Evolutionary conservation across 2,888 invertebrate genomes (phyloP).

Genomic region (Deilephila porcellus): DNA sequence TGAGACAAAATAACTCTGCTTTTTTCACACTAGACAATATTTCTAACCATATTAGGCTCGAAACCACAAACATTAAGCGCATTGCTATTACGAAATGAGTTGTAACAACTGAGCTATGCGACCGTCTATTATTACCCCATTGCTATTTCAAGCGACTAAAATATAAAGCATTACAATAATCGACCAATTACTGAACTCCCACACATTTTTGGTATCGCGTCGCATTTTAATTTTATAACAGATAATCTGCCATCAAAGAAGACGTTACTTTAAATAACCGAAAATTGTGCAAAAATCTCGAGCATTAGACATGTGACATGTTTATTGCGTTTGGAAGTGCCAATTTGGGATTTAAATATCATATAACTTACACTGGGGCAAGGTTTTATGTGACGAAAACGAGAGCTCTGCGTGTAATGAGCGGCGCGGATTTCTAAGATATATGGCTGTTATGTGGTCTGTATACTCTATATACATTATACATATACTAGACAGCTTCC

Average conservation of each 20-base stretch:
- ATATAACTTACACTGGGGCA: slow-evolving; percentile 49
- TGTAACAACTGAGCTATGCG: background rate
- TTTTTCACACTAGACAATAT: no score
- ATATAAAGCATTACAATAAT: background rate
- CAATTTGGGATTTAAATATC: slow-evolving; percentile 61
- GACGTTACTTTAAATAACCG: slow-evolving; percentile 18
- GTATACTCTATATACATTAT: no score
- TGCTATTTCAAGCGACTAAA: no score
- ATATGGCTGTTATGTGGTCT: background rate
- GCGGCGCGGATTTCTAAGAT: slow-evolving; percentile 18
- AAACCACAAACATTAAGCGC: no score
- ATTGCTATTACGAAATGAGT: no score
- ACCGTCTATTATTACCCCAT: background rate
- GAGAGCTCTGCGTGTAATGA: slow-evolving; percentile 37
- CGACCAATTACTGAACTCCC: background rate
- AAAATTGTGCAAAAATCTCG: background rate
- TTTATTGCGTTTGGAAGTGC: slow-evolving; percentile 61
- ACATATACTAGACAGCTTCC: no score
- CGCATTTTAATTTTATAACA: slow-evolving; percentile 1
- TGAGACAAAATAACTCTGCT: no score
- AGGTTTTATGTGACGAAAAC: slow-evolving; percentile 48
- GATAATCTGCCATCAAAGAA: background rate
- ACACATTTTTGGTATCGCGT: background rate
- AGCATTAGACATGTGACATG: slow-evolving; percentile 34
- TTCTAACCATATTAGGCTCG: no score